phyloP scores from a whole-genome alignment of 1,140 invertebrate genomes.

The Drosophila orena region DNA sequence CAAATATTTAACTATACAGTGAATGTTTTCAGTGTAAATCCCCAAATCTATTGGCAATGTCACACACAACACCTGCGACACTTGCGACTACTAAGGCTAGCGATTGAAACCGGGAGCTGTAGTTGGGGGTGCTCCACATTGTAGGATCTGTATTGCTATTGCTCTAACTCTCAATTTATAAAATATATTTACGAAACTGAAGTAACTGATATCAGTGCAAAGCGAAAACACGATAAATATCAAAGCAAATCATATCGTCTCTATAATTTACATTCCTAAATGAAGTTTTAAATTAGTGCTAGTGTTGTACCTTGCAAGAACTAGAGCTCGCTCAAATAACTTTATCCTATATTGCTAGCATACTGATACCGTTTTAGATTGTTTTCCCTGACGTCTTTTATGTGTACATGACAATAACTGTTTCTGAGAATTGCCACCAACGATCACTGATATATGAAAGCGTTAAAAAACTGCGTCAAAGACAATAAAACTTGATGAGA shows the following conservation, averaged over 20 bases:
- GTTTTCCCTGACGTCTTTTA: constrained; percentile 9
- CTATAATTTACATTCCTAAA: constrained; percentile 23
- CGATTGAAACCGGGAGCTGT: constrained; percentile 17
- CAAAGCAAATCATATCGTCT: constrained; percentile 67
- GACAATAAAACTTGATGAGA: constrained; percentile 71
- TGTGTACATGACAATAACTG: constrained; percentile 51
- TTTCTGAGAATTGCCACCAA: constrained; percentile 17
- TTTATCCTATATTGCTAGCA: constrained; percentile 3
- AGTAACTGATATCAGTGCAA: constrained; percentile 79
- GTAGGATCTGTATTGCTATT: constrained; percentile 42
- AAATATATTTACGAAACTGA: constrained; percentile 47
- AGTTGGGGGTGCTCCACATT: constrained; percentile 41
- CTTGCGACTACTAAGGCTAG: not conserved
- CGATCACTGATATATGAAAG: constrained; percentile 23
- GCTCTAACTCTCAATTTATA: constrained; percentile 38
- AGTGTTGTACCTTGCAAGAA: constrained; percentile 63
- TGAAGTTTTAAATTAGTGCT: constrained; percentile 55
- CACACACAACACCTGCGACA: constrained; percentile 35
- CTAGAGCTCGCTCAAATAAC: not conserved
- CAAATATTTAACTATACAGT: constrained; percentile 42
- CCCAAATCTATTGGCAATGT: constrained; percentile 13
- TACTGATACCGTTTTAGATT: constrained; percentile 4
- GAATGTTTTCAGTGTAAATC: constrained; percentile 25
- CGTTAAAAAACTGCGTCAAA: constrained; percentile 69
- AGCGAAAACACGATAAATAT: constrained; percentile 46